These are phyloP conservation scores for Erythrolamprus reginae DNA, from an alignment of 2,113 vertebrate genomes.

Conservation along the genomic window DNA sequence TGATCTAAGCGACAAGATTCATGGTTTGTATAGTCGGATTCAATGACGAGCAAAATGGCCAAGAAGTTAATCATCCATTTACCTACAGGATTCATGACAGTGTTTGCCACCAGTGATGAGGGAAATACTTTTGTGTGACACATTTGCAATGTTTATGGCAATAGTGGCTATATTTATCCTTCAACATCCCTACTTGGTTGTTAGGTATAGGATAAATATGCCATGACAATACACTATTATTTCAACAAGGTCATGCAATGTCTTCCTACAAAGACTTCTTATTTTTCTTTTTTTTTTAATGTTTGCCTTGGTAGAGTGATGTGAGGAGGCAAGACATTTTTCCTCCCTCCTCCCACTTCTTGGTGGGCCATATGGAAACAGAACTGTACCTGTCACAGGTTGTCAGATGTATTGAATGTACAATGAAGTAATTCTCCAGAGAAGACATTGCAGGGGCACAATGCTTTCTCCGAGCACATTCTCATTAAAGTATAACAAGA, in stretches of 20 bases:
- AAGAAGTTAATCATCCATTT: background rate
- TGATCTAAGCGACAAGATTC: background rate
- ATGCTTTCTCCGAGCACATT: background rate
- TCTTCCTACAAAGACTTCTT: background rate
- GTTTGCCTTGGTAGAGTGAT: background rate
- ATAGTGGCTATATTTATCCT: background rate
- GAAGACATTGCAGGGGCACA: background rate
- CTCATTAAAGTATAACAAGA: slow-evolving; percentile 1
- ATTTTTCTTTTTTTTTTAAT: background rate
- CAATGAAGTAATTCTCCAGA: background rate
- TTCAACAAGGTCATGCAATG: background rate
- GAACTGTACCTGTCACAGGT: slow-evolving; percentile 12
- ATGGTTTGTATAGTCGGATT: background rate
- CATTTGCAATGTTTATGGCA: background rate
- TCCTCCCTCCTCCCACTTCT: background rate
- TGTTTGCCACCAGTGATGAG: background rate
- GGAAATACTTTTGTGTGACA: background rate
- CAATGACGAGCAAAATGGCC: background rate
- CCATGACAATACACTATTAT: background rate
- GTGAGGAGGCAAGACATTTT: background rate
- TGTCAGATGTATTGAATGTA: slow-evolving; percentile 10
- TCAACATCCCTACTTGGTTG: background rate
- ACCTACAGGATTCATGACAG: background rate
- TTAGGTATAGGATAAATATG: background rate
- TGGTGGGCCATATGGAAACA: slow-evolving; percentile 6